These are phyloP conservation scores for Fopius arisanus DNA, from an alignment of 1,140 invertebrate species.

Conservation along the genomic window DNA sequence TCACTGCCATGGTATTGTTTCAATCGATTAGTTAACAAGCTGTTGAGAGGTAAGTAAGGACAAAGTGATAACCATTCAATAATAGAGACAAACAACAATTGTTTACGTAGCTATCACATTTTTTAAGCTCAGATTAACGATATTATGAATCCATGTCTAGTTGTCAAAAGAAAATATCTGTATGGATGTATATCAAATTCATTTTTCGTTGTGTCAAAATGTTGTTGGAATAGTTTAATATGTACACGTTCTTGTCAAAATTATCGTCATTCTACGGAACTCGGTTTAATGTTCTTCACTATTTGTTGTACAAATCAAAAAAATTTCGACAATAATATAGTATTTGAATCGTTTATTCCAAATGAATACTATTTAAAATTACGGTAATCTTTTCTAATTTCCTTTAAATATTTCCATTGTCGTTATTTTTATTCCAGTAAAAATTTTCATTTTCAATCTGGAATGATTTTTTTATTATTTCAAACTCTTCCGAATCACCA, in stretches of 20 bases:
- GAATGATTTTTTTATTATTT: too few relatives aligned
- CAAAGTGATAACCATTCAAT: slow-evolving; percentile 10
- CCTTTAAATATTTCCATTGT: too few relatives aligned
- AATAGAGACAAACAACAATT: not conserved
- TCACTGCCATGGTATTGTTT: slow-evolving; percentile 28
- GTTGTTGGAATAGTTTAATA: not conserved
- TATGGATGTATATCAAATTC: slow-evolving; percentile 11
- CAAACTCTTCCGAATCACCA: too few relatives aligned
- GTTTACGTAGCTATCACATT: not conserved
- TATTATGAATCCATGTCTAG: not conserved
- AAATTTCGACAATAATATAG: too few relatives aligned
- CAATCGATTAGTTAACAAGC: slow-evolving; percentile 6
- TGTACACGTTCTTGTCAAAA: not conserved
- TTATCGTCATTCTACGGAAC: not conserved
- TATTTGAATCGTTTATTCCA: too few relatives aligned
- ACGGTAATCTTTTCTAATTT: too few relatives aligned
- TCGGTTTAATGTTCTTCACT: too few relatives aligned
- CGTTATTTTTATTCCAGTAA: too few relatives aligned
- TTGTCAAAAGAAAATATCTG: not conserved
- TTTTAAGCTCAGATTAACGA: too few relatives aligned
- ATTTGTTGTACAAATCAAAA: too few relatives aligned
- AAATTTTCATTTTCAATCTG: too few relatives aligned
- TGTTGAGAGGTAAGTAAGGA: slow-evolving; percentile 19
- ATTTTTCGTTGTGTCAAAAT: not conserved
- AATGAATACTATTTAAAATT: too few relatives aligned